These are phyloP conservation scores for Nymphalis io DNA, from an alignment of 1,140 invertebrate genomes.

Conservation along the genomic window DNA sequence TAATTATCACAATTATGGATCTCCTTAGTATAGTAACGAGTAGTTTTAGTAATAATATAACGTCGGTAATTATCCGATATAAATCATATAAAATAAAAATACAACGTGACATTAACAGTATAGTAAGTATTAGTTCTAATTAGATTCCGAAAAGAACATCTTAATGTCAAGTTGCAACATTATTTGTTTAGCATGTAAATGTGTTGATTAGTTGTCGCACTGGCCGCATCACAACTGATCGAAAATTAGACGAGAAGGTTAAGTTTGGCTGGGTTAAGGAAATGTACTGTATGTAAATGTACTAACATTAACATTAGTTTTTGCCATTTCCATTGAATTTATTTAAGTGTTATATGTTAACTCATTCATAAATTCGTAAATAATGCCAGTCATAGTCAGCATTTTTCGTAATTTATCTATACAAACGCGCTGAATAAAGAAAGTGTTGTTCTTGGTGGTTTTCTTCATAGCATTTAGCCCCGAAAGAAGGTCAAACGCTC, in stretches of 20 bases:
- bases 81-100: neutral
- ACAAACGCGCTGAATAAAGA: conserved; percentile 17
- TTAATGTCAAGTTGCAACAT: conserved; percentile 34
- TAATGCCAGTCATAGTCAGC: too few species aligned
- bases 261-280: neutral
- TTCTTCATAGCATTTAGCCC: conserved; percentile 35
- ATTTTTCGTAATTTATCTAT: too few species aligned
- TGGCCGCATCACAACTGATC: conserved; percentile 31
- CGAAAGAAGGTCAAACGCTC: conserved; percentile 63
- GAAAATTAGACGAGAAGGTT: conserved; percentile 42
- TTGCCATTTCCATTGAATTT: too few species aligned
- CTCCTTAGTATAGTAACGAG: too few species aligned
- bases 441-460: conserved; percentile 44
- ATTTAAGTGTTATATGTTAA: neutral
- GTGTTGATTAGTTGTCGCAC: conserved; percentile 71
- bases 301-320: too few species aligned
- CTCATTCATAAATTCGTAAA: neutral
- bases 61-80: neutral
- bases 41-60: too few species aligned
- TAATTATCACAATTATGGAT: too few species aligned
- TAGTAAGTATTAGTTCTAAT: too few species aligned
- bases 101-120: neutral
- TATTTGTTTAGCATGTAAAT: conserved; percentile 34
- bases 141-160: neutral
- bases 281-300: too few species aligned